These are phyloP conservation scores for Pachycephus smyrnensis DNA, from an alignment of 2,888 invertebrate species.

Conservation along the genomic window DNA sequence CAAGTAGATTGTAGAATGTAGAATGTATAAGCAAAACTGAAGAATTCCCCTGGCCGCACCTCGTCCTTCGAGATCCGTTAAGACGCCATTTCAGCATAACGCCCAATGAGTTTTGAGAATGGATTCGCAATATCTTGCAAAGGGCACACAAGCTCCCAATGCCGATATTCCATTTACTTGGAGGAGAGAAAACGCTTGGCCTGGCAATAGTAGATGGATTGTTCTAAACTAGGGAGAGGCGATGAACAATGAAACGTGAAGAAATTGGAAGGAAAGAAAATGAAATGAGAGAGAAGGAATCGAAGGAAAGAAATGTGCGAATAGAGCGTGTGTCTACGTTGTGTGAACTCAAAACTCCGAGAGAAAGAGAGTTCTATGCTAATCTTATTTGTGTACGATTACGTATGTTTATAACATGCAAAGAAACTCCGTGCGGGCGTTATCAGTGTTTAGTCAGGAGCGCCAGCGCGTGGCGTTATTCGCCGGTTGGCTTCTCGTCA, in stretches of 20 bases:
- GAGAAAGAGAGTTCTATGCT: slow-evolving; percentile 56
- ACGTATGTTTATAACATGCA: slow-evolving; percentile 67
- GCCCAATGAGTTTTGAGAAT: no score
- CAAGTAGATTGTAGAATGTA: slow-evolving; percentile 47
- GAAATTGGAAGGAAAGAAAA: no score
- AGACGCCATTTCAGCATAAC: no score
- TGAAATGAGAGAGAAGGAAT: no score
- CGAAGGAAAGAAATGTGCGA: no score
- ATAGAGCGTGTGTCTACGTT: no score
- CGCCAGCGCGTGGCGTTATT: slow-evolving; percentile 46
- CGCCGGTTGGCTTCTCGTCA: slow-evolving; percentile 35
- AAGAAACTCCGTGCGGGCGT: slow-evolving; percentile 62
- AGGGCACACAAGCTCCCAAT: slow-evolving; percentile 1
- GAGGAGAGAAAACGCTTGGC: background rate
- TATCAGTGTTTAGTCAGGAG: slow-evolving; percentile 67
- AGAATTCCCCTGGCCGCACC: no score
- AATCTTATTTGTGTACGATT: slow-evolving; percentile 67
- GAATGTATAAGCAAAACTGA: slow-evolving; percentile 14
- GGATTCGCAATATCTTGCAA: background rate
- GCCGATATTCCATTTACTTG: background rate
- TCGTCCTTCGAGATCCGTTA: no score
- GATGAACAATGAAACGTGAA: no score
- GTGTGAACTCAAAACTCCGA: no score
- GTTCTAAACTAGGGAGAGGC: no score
- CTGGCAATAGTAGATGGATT: no score